A percentile compares a stretch with the other conserved stretches of the same genome.
Conservation (phyloP, 1,140 invertebrate genomes). For the Conus ventricosus region DNA sequence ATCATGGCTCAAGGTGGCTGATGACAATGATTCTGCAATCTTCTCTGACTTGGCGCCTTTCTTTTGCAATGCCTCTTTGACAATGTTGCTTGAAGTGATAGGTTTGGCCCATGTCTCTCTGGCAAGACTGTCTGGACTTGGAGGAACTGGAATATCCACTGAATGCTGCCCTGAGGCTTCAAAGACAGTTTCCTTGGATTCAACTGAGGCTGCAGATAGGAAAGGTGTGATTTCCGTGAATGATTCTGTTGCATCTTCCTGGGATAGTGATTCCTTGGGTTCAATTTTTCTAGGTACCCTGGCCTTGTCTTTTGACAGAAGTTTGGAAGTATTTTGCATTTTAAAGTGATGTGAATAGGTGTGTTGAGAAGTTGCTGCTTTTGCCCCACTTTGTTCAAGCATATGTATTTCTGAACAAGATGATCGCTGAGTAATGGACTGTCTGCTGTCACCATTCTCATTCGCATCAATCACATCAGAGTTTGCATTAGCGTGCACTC, state of each 20-base stretch:
- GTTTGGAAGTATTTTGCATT: background rate
- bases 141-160: background rate
- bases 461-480: background rate
- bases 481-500: background rate
- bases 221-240: background rate
- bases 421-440: background rate
- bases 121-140: background rate
- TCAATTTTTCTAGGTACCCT: background rate
- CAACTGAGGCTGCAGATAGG: background rate
- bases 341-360: background rate
- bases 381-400: background rate
- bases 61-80: slow-evolving; percentile 2
- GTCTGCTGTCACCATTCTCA: background rate
- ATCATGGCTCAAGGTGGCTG: background rate
- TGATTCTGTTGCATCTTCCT: background rate
- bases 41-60: background rate
- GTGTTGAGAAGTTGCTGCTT: background rate
- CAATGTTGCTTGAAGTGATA: background rate
- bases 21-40: background rate
- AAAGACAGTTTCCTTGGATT: background rate
- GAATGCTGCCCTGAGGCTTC: background rate
- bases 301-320: background rate
- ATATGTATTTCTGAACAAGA: background rate
- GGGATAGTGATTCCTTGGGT: background rate
- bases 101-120: background rate